Conservation (phyloP, 1,140 invertebrate genomes). For the Drosophila micromelanica region DNA sequence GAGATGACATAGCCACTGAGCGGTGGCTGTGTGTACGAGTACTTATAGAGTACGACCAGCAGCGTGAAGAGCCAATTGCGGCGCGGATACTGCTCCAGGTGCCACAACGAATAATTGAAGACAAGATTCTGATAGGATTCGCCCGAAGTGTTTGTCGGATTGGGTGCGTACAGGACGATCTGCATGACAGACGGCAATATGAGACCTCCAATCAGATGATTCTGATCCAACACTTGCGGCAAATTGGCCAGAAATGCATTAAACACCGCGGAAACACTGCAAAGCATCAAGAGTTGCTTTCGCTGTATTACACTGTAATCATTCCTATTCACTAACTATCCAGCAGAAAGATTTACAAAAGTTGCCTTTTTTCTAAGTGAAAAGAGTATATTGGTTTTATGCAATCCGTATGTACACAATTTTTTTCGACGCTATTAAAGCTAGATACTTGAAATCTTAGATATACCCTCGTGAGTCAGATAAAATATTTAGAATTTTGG, state of each 20-base stretch:
- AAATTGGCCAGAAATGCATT: constrained; percentile 97
- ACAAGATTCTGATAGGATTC: constrained; percentile 81
- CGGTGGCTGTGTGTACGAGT: constrained; percentile 94
- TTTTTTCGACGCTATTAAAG: no score
- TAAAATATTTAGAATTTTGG: no score
- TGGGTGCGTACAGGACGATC: constrained; percentile 94
- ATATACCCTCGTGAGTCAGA: no score
- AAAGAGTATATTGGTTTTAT: no score
- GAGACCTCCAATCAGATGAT: constrained; percentile 94
- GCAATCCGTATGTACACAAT: no score
- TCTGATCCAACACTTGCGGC: constrained; percentile 96
- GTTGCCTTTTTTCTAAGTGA: no score
- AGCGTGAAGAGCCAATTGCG: constrained; percentile 96
- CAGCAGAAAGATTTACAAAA: no score
- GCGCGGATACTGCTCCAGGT: constrained; percentile 92
- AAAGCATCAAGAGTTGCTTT: constrained; percentile 51
- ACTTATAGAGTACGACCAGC: constrained; percentile 99
- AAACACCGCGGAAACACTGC: constrained; percentile 92
- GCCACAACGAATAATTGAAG: constrained; percentile 92
- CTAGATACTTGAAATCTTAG: no score
- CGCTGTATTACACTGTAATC: background rate
- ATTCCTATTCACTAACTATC: no score
- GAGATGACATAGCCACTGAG: constrained; percentile 91
- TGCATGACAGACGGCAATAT: constrained; percentile 94
- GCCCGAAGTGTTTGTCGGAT: constrained; percentile 85